Evolutionary conservation across 2,888 invertebrate genomes (phyloP).

Genomic region (Leptarthrus brevirostris): DNA sequence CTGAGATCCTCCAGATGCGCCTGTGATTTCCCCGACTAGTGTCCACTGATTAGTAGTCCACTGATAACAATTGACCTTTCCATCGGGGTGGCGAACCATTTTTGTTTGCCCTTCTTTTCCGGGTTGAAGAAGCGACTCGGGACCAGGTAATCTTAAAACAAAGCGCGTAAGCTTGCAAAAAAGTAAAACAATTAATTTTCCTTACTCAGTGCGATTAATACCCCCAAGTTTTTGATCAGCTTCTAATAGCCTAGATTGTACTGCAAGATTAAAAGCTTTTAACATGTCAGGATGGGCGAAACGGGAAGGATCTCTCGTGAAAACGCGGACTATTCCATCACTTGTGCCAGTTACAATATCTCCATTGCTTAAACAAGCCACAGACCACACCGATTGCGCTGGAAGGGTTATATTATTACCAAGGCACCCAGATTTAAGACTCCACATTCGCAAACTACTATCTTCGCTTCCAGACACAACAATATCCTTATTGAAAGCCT

Average conservation of each 20-base stretch:
- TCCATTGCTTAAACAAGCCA: slow-evolving; percentile 82
- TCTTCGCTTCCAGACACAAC: slow-evolving; percentile 93
- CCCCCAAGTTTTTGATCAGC: slow-evolving; percentile 82
- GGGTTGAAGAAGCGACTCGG: slow-evolving; percentile 79
- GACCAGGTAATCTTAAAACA: slow-evolving; percentile 78
- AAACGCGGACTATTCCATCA: slow-evolving; percentile 89
- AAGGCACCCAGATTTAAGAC: slow-evolving; percentile 61
- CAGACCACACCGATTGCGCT: slow-evolving; percentile 90
- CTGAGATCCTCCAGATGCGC: slow-evolving; percentile 76
- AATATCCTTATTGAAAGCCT: slow-evolving; percentile 69
- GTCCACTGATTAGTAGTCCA: slow-evolving; percentile 84
- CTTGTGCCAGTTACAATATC: slow-evolving; percentile 91
- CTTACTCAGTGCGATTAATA: slow-evolving; percentile 85
- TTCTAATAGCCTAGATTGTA: slow-evolving; percentile 73
- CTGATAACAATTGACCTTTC: slow-evolving; percentile 80
- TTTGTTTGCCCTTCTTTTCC: slow-evolving; percentile 88
- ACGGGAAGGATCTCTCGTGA: slow-evolving; percentile 78
- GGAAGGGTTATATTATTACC: slow-evolving; percentile 71
- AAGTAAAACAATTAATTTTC: background rate
- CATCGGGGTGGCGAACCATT: slow-evolving; percentile 79
- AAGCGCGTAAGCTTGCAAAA: background rate
- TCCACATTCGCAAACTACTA: slow-evolving; percentile 85
- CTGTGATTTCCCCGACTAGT: slow-evolving; percentile 90
- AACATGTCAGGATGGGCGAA: slow-evolving; percentile 74
- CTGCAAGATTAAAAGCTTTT: slow-evolving; percentile 78